Conservation (phyloP, 2,113 vertebrate species). For the Coracopsis vasa region DNA sequence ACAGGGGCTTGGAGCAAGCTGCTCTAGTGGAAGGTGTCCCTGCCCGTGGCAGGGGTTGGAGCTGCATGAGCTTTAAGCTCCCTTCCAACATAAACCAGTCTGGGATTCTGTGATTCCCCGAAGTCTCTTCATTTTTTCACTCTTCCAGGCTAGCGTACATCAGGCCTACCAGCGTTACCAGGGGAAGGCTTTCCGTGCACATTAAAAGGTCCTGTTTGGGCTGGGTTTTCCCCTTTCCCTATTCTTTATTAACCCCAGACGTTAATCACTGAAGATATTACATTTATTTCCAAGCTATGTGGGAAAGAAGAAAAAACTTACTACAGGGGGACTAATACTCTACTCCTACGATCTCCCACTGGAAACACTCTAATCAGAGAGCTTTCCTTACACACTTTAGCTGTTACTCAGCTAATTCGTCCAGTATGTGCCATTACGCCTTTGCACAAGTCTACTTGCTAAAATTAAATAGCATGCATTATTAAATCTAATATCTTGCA, state of each 20-base stretch:
- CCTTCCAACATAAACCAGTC: not conserved
- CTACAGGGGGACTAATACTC: not conserved
- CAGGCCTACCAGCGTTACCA: not conserved
- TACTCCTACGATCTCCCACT: not conserved
- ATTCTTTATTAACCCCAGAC: not conserved
- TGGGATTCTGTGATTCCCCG: not conserved
- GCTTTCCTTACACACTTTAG: not conserved
- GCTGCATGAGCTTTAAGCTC: too few relatives aligned
- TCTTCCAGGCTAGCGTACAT: not conserved
- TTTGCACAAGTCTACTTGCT: not conserved
- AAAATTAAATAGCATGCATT: constrained; percentile 53
- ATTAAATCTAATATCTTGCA: constrained; percentile 43
- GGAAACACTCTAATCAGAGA: not conserved
- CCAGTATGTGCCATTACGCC: not conserved
- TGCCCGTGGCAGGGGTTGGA: not conserved
- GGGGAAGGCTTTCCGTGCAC: not conserved
- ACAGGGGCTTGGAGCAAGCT: not conserved
- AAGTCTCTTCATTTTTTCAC: not conserved
- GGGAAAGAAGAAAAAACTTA: not conserved
- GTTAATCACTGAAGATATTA: not conserved
- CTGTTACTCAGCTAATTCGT: constrained; percentile 14
- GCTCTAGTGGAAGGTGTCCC: not conserved
- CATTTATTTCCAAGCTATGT: not conserved
- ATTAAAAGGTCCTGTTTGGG: not conserved
- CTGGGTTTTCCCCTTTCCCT: not conserved